Conservation (phyloP, 2,113 vertebrate species). For the Ophiodon elongatus region DNA sequence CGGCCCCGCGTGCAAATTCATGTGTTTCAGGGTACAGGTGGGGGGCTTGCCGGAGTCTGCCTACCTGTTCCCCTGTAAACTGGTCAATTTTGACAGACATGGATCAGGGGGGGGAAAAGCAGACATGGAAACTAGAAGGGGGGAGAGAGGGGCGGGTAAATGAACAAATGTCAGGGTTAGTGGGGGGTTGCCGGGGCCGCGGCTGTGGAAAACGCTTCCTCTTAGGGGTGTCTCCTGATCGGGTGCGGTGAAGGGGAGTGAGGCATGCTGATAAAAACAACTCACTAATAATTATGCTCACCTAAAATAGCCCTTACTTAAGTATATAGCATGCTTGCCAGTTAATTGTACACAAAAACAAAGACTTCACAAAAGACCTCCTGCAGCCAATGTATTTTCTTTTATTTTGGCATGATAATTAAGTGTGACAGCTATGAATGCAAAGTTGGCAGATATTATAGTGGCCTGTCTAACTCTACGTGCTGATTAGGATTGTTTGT, state of each 20-base stretch:
- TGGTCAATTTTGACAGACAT: slow-evolving; percentile 79
- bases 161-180: slow-evolving; percentile 78
- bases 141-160: slow-evolving; percentile 68
- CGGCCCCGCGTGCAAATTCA: slow-evolving; percentile 63
- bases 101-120: slow-evolving; percentile 9
- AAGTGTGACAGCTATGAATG: slow-evolving; percentile 78
- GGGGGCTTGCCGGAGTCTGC: slow-evolving; percentile 69
- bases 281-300: slow-evolving; percentile 83
- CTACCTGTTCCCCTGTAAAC: slow-evolving; percentile 81
- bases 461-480: slow-evolving; percentile 72
- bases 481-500: slow-evolving; percentile 67
- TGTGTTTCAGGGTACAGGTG: slow-evolving; percentile 77
- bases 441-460: slow-evolving; percentile 77
- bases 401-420: slow-evolving; percentile 81
- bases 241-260: slow-evolving; percentile 77
- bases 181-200: slow-evolving; percentile 65
- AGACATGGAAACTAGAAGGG: slow-evolving; percentile 47
- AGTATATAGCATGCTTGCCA: slow-evolving; percentile 78
- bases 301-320: slow-evolving; percentile 83
- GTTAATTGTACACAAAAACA: slow-evolving; percentile 84
- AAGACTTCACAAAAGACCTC: slow-evolving; percentile 80
- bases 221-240: slow-evolving; percentile 77
- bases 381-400: slow-evolving; percentile 75
- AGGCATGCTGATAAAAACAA: slow-evolving; percentile 85
- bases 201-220: slow-evolving; percentile 74